Evolutionary conservation across 2,888 invertebrate species (phyloP).

Genomic region (Argyra leucocephala): DNA sequence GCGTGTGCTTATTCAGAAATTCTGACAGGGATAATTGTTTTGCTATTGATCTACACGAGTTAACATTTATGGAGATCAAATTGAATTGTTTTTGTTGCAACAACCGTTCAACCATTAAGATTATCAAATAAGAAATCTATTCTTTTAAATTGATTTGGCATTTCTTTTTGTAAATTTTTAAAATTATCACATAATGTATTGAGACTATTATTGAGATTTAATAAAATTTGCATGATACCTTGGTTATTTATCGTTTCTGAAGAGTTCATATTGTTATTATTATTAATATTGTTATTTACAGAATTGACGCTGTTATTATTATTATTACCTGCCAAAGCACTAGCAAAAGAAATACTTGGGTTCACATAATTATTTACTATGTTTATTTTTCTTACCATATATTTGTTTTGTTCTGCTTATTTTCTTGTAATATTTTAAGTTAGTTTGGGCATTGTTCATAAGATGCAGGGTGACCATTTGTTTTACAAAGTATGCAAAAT

Average conservation of each 20-base stretch:
- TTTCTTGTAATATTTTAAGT: neutral
- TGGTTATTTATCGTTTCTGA: neutral
- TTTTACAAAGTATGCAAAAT: neutral
- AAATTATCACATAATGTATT: neutral
- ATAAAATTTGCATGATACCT: neutral
- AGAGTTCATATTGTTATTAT: neutral
- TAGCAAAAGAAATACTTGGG: neutral
- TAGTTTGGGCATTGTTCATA: neutral
- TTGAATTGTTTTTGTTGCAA: no score
- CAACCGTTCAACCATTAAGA: neutral
- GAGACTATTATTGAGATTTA: neutral
- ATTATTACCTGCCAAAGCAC: neutral
- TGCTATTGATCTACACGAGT: no score
- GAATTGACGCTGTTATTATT: neutral
- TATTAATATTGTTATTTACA: neutral
- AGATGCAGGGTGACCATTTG: neutral
- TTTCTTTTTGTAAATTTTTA: neutral
- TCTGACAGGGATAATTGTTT: no score
- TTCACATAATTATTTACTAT: neutral
- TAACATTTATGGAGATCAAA: no score
- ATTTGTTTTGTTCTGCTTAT: neutral
- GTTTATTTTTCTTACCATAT: neutral
- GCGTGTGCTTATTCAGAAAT: no score
- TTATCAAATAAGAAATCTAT: neutral
- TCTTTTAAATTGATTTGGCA: neutral